Conservation (phyloP, 2,113 vertebrate species). For the Pogonocichla stellata region DNA sequence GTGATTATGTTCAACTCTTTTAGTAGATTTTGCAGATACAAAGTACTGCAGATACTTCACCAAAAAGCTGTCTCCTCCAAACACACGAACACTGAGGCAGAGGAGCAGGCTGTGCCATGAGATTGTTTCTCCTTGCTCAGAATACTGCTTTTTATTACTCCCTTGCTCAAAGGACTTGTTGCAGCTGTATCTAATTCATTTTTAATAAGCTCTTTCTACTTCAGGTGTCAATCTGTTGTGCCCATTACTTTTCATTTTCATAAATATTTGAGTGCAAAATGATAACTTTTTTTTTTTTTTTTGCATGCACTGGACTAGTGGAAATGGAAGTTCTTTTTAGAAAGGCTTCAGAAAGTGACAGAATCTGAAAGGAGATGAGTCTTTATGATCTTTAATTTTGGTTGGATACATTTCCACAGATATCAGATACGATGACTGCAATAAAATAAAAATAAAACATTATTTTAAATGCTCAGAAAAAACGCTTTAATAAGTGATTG, state of each 20-base stretch:
- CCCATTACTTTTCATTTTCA: slow-evolving; percentile 42
- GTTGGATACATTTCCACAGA: not conserved
- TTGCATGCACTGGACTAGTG: not conserved
- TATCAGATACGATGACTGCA: not conserved
- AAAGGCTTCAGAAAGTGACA: not conserved
- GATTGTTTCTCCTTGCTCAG: slow-evolving; percentile 4
- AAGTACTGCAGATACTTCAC: not conserved
- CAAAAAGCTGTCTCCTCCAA: not conserved
- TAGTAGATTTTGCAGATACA: not conserved
- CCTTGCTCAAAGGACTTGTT: slow-evolving; percentile 25
- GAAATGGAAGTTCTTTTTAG: not conserved
- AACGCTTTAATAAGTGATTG: not conserved
- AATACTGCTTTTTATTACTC: slow-evolving; percentile 42
- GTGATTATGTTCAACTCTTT: not conserved
- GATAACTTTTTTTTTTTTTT: not conserved
- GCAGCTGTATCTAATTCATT: slow-evolving; percentile 52
- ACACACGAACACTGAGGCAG: not conserved
- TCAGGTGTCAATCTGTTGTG: slow-evolving; percentile 37
- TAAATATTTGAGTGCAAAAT: slow-evolving; percentile 18
- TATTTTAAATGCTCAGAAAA: not conserved
- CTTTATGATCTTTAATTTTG: not conserved
- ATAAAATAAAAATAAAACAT: not conserved
- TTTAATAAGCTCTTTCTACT: slow-evolving; percentile 58
- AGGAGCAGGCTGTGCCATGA: not conserved
- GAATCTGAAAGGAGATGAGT: not conserved